A percentile compares a stretch with the other conserved stretches of the same genome.
Conservation (phyloP, 2,888 invertebrate species). For the Ochropleura leucogaster region DNA sequence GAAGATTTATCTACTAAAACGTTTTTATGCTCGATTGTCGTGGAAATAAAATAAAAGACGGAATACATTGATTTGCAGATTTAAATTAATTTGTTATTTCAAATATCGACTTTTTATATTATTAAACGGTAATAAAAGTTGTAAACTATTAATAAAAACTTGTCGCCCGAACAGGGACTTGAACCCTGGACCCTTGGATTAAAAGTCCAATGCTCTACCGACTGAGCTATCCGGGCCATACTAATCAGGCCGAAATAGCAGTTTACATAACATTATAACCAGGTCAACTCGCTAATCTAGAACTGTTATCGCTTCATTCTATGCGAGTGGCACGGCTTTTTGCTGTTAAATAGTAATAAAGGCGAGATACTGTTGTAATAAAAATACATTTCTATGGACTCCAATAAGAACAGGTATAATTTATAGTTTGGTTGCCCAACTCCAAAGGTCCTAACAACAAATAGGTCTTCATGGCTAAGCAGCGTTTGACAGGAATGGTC, state of each 20-base stretch:
- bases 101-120: too few relatives aligned
- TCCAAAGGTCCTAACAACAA: background rate
- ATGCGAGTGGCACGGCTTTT: background rate
- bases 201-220: conserved; percentile 94
- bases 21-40: background rate
- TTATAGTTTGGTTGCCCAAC: background rate
- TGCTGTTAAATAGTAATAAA: background rate
- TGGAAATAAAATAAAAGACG: background rate
- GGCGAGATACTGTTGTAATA: background rate
- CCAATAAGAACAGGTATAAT: background rate
- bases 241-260: fast-evolving
- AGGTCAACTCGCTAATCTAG: background rate
- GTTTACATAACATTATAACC: conserved; percentile 12
- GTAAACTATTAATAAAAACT: conserved; percentile 20
- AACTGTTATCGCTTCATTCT: conserved; percentile 23
- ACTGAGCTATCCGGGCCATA: conserved; percentile 93
- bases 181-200: conserved; percentile 95
- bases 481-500: background rate
- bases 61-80: background rate
- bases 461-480: background rate
- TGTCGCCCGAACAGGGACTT: conserved; percentile 93
- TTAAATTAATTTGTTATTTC: too few relatives aligned
- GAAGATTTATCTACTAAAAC: conserved; percentile 13
- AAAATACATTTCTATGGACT: background rate
- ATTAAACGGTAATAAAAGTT: too few relatives aligned